phyloP scores from a whole-genome alignment of 2,888 invertebrate species.

The Horisme vitalbata region DNA sequence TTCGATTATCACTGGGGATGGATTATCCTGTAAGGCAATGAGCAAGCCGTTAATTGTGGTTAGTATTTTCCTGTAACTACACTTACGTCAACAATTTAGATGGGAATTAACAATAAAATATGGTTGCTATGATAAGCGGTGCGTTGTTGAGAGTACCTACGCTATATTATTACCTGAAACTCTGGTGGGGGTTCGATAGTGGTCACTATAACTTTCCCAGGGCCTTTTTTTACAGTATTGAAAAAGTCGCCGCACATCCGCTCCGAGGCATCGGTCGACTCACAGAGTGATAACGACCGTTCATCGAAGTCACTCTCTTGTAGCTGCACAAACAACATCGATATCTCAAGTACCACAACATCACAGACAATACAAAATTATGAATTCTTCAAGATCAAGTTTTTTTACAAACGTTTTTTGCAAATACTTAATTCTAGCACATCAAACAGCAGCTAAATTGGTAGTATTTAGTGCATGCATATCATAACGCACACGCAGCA shows the following conservation, averaged over 20 bases:
- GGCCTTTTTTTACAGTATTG: slow-evolving; percentile 91
- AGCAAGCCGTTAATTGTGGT: not conserved
- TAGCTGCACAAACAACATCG: slow-evolving; percentile 75
- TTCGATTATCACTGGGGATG: slow-evolving; percentile 47
- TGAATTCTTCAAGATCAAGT: too few relatives aligned
- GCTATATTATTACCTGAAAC: slow-evolving; percentile 84
- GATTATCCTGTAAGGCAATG: slow-evolving; percentile 62
- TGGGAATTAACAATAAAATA: too few relatives aligned
- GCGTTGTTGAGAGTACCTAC: not conserved
- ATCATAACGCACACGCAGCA: too few relatives aligned
- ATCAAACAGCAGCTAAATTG: too few relatives aligned
- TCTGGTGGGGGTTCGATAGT: slow-evolving; percentile 93
- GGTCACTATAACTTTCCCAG: slow-evolving; percentile 83
- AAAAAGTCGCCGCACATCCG: slow-evolving; percentile 91
- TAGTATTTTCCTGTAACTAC: slow-evolving; percentile 9
- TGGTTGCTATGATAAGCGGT: too few relatives aligned
- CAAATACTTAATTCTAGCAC: too few relatives aligned
- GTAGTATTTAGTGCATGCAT: too few relatives aligned
- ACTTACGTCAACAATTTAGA: not conserved
- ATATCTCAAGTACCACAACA: not conserved
- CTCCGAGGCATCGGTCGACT: slow-evolving; percentile 90
- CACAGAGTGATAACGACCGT: slow-evolving; percentile 89
- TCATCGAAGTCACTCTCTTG: slow-evolving; percentile 93
- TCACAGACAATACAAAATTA: slow-evolving; percentile 6
- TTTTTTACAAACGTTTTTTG: too few relatives aligned